Percentiles rank a stretch among this genome's conserved stretches.
Evolutionary conservation across 2,113 vertebrate genomes (phyloP).

Genomic region (Sminthopsis crassicaudata): DNA sequence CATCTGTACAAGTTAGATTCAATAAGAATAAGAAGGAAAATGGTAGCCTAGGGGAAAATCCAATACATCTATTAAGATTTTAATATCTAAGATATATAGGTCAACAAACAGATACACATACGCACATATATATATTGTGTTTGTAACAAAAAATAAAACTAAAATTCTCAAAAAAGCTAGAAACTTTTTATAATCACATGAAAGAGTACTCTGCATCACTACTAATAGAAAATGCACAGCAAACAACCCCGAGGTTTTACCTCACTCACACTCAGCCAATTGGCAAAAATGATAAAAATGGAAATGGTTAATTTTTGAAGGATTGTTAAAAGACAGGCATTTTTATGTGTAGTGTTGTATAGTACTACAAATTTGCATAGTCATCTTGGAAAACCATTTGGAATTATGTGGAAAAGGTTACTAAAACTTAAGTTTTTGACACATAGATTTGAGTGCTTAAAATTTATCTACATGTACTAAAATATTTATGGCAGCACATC

Average conservation of each 20-base stretch:
- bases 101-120: not conserved
- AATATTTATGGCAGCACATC: not conserved
- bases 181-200: not conserved
- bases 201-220: not conserved
- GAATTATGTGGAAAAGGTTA: not conserved
- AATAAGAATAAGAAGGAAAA: not conserved
- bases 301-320: not conserved
- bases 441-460: not conserved
- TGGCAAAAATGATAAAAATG: not conserved
- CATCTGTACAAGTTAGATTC: not conserved
- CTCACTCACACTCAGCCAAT: not conserved
- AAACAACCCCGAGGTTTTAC: not conserved
- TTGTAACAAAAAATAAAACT: not conserved
- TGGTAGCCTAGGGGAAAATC: not conserved
- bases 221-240: not conserved
- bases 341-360: not conserved
- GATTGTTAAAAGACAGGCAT: not conserved
- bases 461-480: not conserved
- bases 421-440: not conserved
- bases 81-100: not conserved
- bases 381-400: not conserved
- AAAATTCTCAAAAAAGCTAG: not conserved
- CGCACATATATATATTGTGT: not conserved
- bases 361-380: not conserved
- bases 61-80: not conserved